Conservation (phyloP, 2,797 vertebrate species). For the Alfaro cultratus region DNA sequence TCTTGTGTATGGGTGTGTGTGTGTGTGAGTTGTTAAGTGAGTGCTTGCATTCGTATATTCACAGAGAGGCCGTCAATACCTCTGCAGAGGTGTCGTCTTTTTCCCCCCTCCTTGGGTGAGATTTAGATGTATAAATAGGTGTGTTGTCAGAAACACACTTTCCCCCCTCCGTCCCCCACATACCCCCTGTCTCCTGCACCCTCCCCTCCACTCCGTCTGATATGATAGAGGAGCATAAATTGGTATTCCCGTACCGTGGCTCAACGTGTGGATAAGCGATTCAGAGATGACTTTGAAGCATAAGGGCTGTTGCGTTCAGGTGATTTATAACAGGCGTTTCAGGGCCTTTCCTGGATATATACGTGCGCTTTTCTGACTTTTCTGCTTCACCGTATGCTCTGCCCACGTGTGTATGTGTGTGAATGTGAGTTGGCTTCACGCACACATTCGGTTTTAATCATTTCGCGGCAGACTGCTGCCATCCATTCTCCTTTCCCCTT, state of each 20-base stretch:
- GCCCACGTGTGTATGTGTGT: conserved; percentile 1
- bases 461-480: conserved; percentile 42
- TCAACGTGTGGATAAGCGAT: conserved; percentile 67
- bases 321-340: conserved; percentile 64
- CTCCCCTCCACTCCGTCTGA: conserved; percentile 21
- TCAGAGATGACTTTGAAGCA: conserved; percentile 77
- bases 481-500: conserved; percentile 34
- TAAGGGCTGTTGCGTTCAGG: conserved; percentile 50
- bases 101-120: not conserved
- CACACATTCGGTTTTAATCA: conserved; percentile 47
- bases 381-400: conserved; percentile 1
- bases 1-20: conserved; percentile 16
- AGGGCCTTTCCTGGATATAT: conserved; percentile 23
- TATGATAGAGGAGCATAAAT: conserved; percentile 59
- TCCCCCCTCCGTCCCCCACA: not conserved
- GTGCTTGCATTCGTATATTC: conserved; percentile 38
- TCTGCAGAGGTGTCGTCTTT: conserved; percentile 12
- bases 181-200: not conserved
- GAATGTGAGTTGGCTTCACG: conserved; percentile 13
- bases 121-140: conserved; percentile 48
- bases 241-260: conserved; percentile 62
- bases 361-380: conserved; percentile 16
- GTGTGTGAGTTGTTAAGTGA: conserved; percentile 13
- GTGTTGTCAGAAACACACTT: conserved; percentile 25
- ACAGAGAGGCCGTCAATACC: conserved; percentile 24